Base-by-base conservation (phyloP, 2,797 vertebrate species). In the Danionella dracula region DNA sequence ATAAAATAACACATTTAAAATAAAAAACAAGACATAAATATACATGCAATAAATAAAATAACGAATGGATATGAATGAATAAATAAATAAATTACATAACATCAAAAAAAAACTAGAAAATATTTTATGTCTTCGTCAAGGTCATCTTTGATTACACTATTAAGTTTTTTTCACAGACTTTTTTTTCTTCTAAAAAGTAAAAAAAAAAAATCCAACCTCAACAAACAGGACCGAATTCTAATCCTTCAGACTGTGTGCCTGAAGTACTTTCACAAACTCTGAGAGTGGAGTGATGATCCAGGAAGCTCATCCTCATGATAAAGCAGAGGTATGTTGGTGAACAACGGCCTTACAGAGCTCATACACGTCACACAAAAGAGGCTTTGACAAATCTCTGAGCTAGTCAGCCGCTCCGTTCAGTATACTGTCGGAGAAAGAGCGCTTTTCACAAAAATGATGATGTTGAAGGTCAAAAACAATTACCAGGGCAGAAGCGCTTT, bases 391-490 rank as follows among this genome's bases (percentile, higher is more conserved):
- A 66, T 66, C 54, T 66, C 48, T 27, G 35, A 35, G 46, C 37
- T 51, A 7, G 20, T 66, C 53, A 38, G 20, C 51, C 16, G 16
- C 21, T 40, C 8, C 54, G 44, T 69, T 70, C 42, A 23, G 54
- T 68, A 44, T 12, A 19, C 41, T 3, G 49, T 53, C 49, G 45
- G 32, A 60, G 50, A 65, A 65, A 20, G 17, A 53, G 46, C 64
- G 53, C 59, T 46, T 45, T 53, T 61, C 41, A 56, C 75, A 71
- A 68, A 68, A 71, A 66, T 58, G 57, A 60, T 86, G 74, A 4
- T 69, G 84, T 79, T 93, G 92, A 93, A 94, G 92, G 92, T 93
- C 91, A 92, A 73, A 89, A 86, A 83, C 55, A 53, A 51, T 76
- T 78, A 71, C 62, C 65, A 41, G 53, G 70, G 49, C 63, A 57